A percentile compares a stretch with the other conserved stretches of the same genome.
phyloP scores from a whole-genome alignment of 1,140 invertebrate genomes.

The Polypedilum vanderplanki region DNA sequence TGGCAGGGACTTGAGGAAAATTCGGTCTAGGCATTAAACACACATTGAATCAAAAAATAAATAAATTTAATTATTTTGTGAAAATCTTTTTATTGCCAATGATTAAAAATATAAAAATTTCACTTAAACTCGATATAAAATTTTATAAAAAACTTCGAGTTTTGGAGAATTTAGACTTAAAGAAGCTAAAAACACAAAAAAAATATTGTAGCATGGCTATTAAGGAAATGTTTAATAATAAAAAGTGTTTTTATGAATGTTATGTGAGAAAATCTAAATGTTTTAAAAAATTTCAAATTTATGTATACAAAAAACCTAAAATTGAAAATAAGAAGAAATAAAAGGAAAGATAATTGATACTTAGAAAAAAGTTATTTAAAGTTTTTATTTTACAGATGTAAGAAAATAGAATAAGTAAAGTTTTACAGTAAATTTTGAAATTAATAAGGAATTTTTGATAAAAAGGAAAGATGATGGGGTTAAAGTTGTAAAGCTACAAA shows the following conservation, averaged over 20 bases:
- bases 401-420: no score
- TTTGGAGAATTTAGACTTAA: constrained; percentile 11
- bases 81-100: background rate
- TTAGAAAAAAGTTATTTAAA: no score
- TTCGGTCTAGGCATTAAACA: constrained; percentile 35
- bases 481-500: no score
- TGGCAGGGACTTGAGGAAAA: constrained; percentile 41
- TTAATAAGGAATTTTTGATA: no score
- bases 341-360: no score
- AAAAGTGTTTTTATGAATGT: constrained; percentile 7
- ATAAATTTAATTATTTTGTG: background rate
- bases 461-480: no score
- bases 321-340: no score
- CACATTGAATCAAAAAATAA: background rate
- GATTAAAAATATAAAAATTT: background rate
- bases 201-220: background rate
- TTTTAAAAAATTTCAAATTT: background rate
- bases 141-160: background rate
- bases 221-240: background rate
- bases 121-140: background rate
- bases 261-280: background rate
- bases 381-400: no score
- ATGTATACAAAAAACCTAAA: no score
- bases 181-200: background rate
- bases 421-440: no score